A percentile compares a stretch with the other conserved stretches of the same genome.
phyloP scores from a whole-genome alignment of 2,113 vertebrate species.

The Acrocephalus kingi region DNA sequence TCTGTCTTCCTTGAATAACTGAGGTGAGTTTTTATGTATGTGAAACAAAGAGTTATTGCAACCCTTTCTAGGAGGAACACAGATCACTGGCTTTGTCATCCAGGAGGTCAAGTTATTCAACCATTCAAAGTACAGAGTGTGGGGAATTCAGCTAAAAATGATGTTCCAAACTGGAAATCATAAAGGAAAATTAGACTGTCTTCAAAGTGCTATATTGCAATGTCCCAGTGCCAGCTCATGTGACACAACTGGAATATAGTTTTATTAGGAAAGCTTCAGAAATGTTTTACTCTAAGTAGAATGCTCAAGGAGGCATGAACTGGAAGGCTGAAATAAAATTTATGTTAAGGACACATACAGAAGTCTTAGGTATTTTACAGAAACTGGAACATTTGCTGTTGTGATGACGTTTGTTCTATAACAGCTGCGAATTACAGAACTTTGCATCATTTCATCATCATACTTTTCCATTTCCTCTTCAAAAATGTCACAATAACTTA shows the following conservation, averaged over 20 bases:
- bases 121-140: background rate
- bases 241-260: background rate
- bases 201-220: background rate
- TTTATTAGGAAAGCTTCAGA: background rate
- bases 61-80: background rate
- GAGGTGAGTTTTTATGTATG: background rate
- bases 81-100: background rate
- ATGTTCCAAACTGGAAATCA: background rate
- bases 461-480: background rate
- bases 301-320: background rate
- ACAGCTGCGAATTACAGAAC: background rate
- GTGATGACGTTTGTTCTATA: background rate
- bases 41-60: background rate
- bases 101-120: background rate
- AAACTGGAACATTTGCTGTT: background rate
- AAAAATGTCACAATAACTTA: background rate
- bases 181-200: background rate
- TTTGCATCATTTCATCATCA: background rate
- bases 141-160: background rate
- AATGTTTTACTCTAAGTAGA: background rate
- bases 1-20: background rate
- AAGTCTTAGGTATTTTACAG: background rate
- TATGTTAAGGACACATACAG: background rate
- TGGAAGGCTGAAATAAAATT: background rate
- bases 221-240: background rate